Conservation (phyloP, 1,140 invertebrate genomes). For the Papilio xuthus region DNA sequence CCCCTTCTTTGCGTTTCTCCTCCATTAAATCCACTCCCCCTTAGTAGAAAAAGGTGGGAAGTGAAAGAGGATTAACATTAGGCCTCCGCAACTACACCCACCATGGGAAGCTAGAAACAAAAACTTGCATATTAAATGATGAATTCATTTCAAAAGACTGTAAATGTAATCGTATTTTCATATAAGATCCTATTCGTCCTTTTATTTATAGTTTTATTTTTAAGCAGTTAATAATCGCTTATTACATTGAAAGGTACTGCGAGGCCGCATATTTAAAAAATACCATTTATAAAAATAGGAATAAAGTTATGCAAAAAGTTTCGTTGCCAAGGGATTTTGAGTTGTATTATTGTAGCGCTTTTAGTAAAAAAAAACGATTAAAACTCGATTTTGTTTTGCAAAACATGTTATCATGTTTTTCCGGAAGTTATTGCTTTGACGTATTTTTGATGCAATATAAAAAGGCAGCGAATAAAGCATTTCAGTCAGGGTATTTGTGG, state of each 20-base stretch:
- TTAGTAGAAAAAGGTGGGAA: no score
- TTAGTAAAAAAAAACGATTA: background rate
- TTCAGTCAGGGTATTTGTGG: no score
- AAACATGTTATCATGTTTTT: background rate
- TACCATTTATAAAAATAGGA: constrained; percentile 2
- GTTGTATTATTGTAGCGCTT: background rate
- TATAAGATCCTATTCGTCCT: background rate
- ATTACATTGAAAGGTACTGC: background rate
- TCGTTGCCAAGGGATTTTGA: background rate
- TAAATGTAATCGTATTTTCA: background rate
- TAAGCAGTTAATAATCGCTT: background rate
- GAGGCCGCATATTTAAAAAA: background rate
- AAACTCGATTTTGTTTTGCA: background rate
- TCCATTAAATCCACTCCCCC: no score
- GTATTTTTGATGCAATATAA: background rate
- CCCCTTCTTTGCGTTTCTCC: no score
- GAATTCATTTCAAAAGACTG: background rate
- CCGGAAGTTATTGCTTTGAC: background rate
- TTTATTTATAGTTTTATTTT: background rate
- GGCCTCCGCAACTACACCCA: no score
- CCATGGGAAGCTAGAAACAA: no score
- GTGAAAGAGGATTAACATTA: no score
- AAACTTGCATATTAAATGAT: background rate
- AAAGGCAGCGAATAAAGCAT: no score
- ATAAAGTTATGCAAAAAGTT: background rate